Base-by-base conservation (phyloP, 2,113 vertebrate species). In the Todiramphus chloris region DNA sequence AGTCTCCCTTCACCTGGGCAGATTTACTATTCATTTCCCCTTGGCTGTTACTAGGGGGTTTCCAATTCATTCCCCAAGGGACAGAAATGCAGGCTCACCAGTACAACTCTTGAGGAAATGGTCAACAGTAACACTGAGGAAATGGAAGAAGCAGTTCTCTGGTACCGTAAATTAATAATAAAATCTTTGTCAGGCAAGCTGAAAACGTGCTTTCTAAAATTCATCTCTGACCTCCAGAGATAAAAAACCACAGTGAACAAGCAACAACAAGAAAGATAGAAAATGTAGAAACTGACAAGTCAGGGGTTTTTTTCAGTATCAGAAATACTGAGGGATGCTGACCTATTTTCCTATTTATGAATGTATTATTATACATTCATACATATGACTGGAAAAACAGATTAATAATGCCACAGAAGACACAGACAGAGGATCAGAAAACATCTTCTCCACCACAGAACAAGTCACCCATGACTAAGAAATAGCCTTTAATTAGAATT, bases 311-410 rank as follows among this genome's bases (percentile, higher is more conserved):
- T 62, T 85, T 50, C 66, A 85, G 53, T 13, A 66, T 0, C 43
- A 17, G 33, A 67, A 16, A 68, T 64, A 43, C 66, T 70, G 62
- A 80, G 41, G 77, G 91, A 64, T 63, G 79, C 72, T 90, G 86
- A 92, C 90, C 64, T 88, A 24, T 76, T 91, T 92, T 96, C 63
- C 88, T 69, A 37, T n/a, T 58, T n/a, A n/a, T n/a, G 56, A 58
- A 58, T n/a, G 56, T 58, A 58, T 58, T n/a, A 77, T 79, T 90
- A 87, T n/a, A 30, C 24, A 66, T 85, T 83, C 80, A 69, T 56
- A 83, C 25, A 35, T 17, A 25, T 3, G 46, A 58, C 33, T 75
- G 50, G 50, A 23, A 87, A 94, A 96, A 80, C 37, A 92, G 37
- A 75, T 76, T 92, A 55, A 84, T 46, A 76, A 69, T 41, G 76